Conservation (phyloP, 1,140 invertebrate species). For the Platorchestia sp. region DNA sequence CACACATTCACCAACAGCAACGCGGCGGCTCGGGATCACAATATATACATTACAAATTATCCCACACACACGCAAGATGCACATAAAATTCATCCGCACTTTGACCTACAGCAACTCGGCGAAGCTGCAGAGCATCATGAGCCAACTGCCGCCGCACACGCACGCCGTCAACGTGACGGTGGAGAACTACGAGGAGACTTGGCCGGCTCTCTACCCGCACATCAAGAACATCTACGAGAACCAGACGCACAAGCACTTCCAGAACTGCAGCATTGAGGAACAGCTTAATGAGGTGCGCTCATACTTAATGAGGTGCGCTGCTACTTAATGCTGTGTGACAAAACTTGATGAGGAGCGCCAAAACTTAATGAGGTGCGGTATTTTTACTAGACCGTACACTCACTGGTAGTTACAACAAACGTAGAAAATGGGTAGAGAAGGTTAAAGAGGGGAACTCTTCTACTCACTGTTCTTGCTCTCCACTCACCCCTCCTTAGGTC, state of each 20-base stretch:
- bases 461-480: too few species aligned
- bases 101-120: conserved; percentile 58
- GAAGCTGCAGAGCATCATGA: conserved; percentile 59
- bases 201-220: conserved; percentile 15
- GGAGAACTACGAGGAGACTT: conserved; percentile 61
- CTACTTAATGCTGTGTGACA: too few species aligned
- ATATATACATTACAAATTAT: too few species aligned
- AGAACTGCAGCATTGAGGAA: conserved; percentile 63
- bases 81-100: neutral
- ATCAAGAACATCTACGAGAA: conserved; percentile 59
- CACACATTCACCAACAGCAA: too few species aligned
- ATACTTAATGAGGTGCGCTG: neutral
- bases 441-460: too few species aligned
- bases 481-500: too few species aligned
- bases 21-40: too few species aligned
- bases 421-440: too few species aligned
- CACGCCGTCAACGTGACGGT: conserved; percentile 56
- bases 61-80: too few species aligned
- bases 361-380: neutral
- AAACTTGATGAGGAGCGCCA: neutral
- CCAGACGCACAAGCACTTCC: conserved; percentile 63
- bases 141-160: conserved; percentile 40
- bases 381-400: too few species aligned
- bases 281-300: conserved; percentile 64
- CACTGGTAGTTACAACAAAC: too few species aligned